These are phyloP conservation scores for Lysiphlebus fabarum DNA, from an alignment of 1,140 invertebrate species.

Conservation along the genomic window DNA sequence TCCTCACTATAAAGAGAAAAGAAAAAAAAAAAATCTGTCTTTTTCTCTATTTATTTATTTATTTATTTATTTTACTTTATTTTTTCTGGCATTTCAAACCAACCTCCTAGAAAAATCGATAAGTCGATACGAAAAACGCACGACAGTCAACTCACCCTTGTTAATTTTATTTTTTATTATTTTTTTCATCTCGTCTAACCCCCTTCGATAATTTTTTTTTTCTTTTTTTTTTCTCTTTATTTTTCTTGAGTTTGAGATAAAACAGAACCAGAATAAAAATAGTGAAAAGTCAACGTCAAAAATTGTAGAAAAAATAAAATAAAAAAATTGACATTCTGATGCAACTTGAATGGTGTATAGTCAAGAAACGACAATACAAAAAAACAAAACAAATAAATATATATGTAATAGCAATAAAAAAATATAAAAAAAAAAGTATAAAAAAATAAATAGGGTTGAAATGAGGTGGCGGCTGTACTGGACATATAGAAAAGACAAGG, in stretches of 20 bases:
- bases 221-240: neutral
- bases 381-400: neutral
- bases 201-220: neutral
- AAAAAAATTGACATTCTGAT: slow-evolving; percentile 3
- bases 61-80: too few relatives aligned
- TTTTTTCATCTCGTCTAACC: neutral
- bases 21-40: neutral
- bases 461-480: neutral
- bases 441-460: neutral
- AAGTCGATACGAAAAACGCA: slow-evolving; percentile 12
- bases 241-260: slow-evolving; percentile 13
- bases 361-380: slow-evolving; percentile 5
- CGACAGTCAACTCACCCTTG: neutral
- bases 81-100: neutral
- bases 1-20: neutral
- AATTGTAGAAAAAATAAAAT: neutral
- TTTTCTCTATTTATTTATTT: too few relatives aligned
- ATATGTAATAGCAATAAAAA: neutral
- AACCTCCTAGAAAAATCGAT: slow-evolving; percentile 1
- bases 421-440: slow-evolving; percentile 1
- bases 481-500: neutral
- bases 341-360: neutral
- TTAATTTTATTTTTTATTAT: slow-evolving; percentile 1
- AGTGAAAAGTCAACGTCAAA: slow-evolving; percentile 1
- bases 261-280: neutral